Conservation (phyloP, 2,888 invertebrate genomes). For the Heterodera filipjevi region DNA sequence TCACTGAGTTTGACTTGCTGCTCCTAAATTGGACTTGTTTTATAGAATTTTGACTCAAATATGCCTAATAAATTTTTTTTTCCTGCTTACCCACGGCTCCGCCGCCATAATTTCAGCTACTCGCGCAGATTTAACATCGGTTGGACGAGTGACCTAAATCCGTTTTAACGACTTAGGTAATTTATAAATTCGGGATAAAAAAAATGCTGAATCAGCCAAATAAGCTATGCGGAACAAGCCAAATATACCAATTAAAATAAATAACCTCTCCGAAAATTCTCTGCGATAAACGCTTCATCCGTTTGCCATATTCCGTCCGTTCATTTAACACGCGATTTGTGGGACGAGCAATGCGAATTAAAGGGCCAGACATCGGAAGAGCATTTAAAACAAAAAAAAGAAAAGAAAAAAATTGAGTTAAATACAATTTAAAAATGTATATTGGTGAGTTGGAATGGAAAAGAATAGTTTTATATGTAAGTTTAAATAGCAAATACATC, state of each 20-base stretch:
- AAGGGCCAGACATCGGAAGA: not conserved
- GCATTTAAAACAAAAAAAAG: not conserved
- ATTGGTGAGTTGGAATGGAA: too few relatives aligned
- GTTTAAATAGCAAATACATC: too few relatives aligned
- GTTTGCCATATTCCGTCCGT: slow-evolving; percentile 58
- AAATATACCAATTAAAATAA: too few relatives aligned
- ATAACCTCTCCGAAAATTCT: slow-evolving; percentile 45
- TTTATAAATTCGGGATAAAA: too few relatives aligned
- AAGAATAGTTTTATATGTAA: too few relatives aligned
- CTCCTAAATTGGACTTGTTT: slow-evolving; percentile 42
- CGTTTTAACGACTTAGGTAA: too few relatives aligned
- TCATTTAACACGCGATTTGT: slow-evolving; percentile 48
- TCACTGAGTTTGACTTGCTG: slow-evolving; percentile 50
- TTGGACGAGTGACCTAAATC: slow-evolving; percentile 49
- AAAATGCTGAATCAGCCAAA: too few relatives aligned
- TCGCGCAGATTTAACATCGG: slow-evolving; percentile 53
- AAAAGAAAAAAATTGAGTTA: not conserved
- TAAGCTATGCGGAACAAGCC: too few relatives aligned
- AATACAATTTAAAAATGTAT: too few relatives aligned
- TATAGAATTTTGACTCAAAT: too few relatives aligned
- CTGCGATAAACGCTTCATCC: slow-evolving; percentile 56
- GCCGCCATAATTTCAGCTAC: slow-evolving; percentile 60
- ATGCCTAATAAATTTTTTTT: too few relatives aligned
- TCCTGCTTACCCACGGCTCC: slow-evolving; percentile 47
- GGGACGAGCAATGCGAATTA: slow-evolving; percentile 1